Conservation (phyloP, 2,888 invertebrate species). For the Lasioglossum villosulum region DNA sequence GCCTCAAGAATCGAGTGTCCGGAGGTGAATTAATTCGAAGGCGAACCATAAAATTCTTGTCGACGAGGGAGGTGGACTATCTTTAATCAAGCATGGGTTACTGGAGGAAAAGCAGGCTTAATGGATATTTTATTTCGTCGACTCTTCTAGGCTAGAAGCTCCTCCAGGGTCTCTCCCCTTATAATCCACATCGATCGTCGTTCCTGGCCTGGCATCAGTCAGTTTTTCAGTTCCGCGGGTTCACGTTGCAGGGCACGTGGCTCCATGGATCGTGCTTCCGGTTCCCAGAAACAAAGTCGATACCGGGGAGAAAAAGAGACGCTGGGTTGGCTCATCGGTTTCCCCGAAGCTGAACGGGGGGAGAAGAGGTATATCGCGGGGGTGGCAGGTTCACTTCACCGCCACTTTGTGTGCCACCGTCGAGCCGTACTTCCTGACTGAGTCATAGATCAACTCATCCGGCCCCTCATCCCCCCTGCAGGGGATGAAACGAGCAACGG, state of each 20-base stretch:
- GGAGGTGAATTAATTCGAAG: not conserved
- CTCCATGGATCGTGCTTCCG: slow-evolving; percentile 71
- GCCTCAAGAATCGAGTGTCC: not conserved
- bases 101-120: slow-evolving; percentile 36
- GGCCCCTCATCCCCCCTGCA: not conserved
- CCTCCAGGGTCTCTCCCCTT: slow-evolving; percentile 37
- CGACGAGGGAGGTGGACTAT: slow-evolving; percentile 10
- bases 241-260: slow-evolving; percentile 60
- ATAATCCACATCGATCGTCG: slow-evolving; percentile 50
- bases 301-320: slow-evolving; percentile 14
- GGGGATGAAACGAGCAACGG: slow-evolving; percentile 59
- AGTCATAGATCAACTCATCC: slow-evolving; percentile 79
- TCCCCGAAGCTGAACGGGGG: slow-evolving; percentile 49
- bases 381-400: slow-evolving; percentile 70
- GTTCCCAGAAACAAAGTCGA: slow-evolving; percentile 62
- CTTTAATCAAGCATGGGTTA: slow-evolving; percentile 32
- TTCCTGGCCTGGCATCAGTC: slow-evolving; percentile 30
- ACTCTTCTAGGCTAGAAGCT: slow-evolving; percentile 45
- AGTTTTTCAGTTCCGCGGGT: slow-evolving; percentile 59
- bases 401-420: slow-evolving; percentile 69
- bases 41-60: not conserved
- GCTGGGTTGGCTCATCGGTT: slow-evolving; percentile 60
- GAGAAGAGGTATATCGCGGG: slow-evolving; percentile 43
- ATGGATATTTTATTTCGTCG: slow-evolving; percentile 68
- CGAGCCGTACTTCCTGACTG: slow-evolving; percentile 78